Evolutionary conservation across 2,797 vertebrate genomes (phyloP), one percentile per base, ranked within the genome.

Genomic region (Syncerus caffer): DNA sequence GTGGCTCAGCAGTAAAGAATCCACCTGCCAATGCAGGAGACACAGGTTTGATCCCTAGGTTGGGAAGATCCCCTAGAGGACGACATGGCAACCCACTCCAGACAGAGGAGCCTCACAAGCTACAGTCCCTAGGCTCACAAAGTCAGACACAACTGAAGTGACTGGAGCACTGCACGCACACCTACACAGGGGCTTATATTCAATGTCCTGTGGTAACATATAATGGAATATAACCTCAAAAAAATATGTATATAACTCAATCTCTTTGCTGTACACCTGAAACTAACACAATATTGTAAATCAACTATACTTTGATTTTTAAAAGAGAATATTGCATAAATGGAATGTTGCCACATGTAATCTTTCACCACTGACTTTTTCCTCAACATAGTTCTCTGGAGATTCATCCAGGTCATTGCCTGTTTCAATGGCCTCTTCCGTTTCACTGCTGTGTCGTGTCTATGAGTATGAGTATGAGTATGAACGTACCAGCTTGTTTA

Each of bases 121-220:
- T 67, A 6, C 17, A 21, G 9, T 67, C n/a, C 17, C 64, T 6
- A 67, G n/a, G 64, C 64, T 67, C 64, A 21, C n/a, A 67, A 67
- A 67, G 17, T 67, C n/a, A 4, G n/a, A 67, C 64, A 21, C 3
- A 0, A 67, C n/a, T 34, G 62, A 21, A 34, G 64, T 1, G 0
- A 67, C 1, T n/a, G 1, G 64, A 21, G 64, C n/a, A 67, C 34
- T 0, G 2, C 17, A 21, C 0, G 1, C 64, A 67, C 4, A 21
- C 64, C n/a, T 21, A 17, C n/a, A 6, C 17, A 34, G n/a, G 19
- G 64, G n/a, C 12, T 51, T 79, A 31, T 79, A 79, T 31, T 67
- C 25, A 78, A 29, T 31, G 15, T 50, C 16, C 10, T 50, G 45
- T 79, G 31, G 50, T 79, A 79, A 79, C 29, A 47, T 31, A 19